phyloP scores from a whole-genome alignment of 2,888 invertebrate genomes.

The Rotaria magnacalcarata region DNA sequence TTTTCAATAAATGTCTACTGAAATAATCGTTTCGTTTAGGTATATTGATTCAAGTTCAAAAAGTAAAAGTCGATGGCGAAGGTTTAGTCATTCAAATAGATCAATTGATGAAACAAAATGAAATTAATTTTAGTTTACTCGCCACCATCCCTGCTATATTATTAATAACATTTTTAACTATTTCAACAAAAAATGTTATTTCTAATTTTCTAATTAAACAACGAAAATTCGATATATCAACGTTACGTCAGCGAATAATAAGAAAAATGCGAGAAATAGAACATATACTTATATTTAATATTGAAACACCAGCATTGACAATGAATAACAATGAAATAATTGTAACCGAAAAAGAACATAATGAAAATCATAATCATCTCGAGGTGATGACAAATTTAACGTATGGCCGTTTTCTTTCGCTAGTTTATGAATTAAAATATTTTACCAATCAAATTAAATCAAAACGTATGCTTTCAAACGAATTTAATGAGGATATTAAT shows the following conservation, averaged over 20 bases:
- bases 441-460: not conserved
- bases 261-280: not conserved
- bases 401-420: not conserved
- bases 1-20: too few relatives aligned
- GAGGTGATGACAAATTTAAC: not conserved
- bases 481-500: slow-evolving; percentile 31
- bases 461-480: slow-evolving; percentile 12
- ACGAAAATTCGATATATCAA: slow-evolving; percentile 7
- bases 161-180: not conserved
- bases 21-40: not conserved
- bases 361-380: not conserved
- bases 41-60: slow-evolving; percentile 35
- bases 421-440: slow-evolving; percentile 33
- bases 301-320: not conserved
- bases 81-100: not conserved
- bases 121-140: slow-evolving; percentile 31
- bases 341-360: not conserved
- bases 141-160: not conserved
- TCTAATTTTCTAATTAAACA: not conserved
- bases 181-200: not conserved
- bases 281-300: not conserved
- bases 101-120: slow-evolving; percentile 33
- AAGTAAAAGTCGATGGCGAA: slow-evolving; percentile 34
- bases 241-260: not conserved
- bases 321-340: not conserved